Percentiles rank a stretch among this genome's conserved stretches.
Evolutionary conservation across 2,113 vertebrate genomes (phyloP).

Genomic region (Myotis yumanensis): DNA sequence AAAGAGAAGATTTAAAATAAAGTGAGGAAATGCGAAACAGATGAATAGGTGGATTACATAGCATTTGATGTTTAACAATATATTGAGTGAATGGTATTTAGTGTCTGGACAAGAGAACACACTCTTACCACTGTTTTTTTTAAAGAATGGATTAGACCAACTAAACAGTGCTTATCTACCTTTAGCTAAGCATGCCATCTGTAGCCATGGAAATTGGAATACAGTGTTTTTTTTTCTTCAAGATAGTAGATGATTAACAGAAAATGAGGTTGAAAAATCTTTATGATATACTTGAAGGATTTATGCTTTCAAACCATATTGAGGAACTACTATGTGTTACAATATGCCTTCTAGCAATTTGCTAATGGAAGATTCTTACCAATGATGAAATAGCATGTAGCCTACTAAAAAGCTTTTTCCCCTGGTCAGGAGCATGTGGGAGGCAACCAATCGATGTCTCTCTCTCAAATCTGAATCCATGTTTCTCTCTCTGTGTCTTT

Average conservation of each 20-base stretch:
- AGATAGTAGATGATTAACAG: neutral
- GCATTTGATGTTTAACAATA: slow-evolving; percentile 34
- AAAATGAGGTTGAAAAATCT: neutral
- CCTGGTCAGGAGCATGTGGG: too few species aligned
- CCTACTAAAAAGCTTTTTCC: neutral
- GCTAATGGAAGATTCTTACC: neutral
- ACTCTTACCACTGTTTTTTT: neutral
- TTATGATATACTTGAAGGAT: neutral
- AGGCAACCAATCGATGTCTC: too few species aligned
- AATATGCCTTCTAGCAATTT: neutral
- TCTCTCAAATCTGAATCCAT: too few species aligned
- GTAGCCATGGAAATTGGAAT: neutral
- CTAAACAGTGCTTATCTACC: neutral
- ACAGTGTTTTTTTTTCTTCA: neutral
- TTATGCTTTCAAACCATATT: neutral
- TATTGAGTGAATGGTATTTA: neutral
- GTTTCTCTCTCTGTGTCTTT: too few species aligned
- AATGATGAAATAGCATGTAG: neutral
- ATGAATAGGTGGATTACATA: slow-evolving; percentile 5
- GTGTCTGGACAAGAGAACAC: neutral
- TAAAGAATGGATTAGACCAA: neutral
- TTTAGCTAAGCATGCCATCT: neutral
- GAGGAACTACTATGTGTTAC: neutral
- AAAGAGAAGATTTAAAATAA: slow-evolving; percentile 53
- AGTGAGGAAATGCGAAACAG: neutral